Percentiles rank a stretch among this genome's conserved stretches.
These are phyloP conservation scores for Bombus turneri DNA, from an alignment of 1,140 invertebrate species.

Conservation along the genomic window DNA sequence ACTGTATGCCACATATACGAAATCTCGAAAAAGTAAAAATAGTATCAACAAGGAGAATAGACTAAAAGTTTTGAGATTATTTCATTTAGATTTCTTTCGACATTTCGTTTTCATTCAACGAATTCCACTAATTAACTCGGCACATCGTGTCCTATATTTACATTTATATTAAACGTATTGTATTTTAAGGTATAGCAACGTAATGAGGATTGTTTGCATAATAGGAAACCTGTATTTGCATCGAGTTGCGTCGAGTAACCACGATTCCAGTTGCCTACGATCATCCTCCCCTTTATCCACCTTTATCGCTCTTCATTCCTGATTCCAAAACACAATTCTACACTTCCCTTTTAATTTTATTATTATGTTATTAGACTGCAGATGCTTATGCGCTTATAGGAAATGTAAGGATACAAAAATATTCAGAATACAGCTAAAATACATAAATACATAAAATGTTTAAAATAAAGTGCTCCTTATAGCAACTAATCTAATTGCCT, in stretches of 20 bases:
- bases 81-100: background rate
- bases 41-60: background rate
- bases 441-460: background rate
- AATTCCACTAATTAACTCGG: conserved; percentile 11
- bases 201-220: conserved; percentile 31
- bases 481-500: too few relatives aligned
- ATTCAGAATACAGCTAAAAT: background rate
- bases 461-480: background rate
- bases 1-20: too few relatives aligned
- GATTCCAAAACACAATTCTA: background rate
- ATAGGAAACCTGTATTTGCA: conserved; percentile 34
- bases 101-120: background rate
- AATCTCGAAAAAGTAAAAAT: background rate
- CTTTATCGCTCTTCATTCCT: background rate
- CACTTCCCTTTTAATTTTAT: background rate
- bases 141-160: conserved; percentile 19
- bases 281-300: background rate
- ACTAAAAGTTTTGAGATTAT: background rate
- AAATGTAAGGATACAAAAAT: background rate
- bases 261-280: background rate
- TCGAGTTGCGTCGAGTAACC: background rate
- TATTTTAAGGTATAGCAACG: conserved; percentile 15
- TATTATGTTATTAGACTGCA: background rate
- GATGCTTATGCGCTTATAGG: background rate
- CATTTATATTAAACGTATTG: conserved; percentile 38